These are phyloP conservation scores for Passerculus sandwichensis DNA, from an alignment of 2,797 vertebrate species.

Conservation along the genomic window DNA sequence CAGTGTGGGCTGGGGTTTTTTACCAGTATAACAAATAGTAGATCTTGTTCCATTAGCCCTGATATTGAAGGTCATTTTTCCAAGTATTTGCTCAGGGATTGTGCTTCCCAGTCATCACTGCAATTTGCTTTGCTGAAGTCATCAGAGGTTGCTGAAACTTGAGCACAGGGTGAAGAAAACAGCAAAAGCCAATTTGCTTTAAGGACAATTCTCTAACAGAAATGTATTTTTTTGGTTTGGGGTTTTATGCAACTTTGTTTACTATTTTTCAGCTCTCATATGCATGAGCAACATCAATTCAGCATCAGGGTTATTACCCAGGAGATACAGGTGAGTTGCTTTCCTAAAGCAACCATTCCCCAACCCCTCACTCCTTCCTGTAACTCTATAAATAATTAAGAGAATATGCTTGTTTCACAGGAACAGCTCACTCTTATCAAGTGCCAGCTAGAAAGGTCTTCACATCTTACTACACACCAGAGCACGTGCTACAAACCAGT, in stretches of 20 bases:
- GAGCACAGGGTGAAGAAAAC: not conserved
- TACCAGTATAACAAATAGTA: not conserved
- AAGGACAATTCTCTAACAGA: not conserved
- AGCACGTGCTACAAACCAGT: not conserved
- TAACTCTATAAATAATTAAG: conserved; percentile 58
- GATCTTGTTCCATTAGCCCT: not conserved
- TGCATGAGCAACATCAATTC: not conserved
- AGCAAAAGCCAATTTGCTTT: not conserved
- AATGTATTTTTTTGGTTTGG: not conserved
- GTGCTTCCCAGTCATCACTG: not conserved
- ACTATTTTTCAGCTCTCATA: not conserved
- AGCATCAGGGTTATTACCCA: conserved; percentile 14
- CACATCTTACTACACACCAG: conserved; percentile 8
- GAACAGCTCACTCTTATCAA: conserved; percentile 32
- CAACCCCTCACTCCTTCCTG: conserved; percentile 31
- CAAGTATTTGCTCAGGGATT: not conserved
- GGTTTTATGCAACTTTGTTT: not conserved
- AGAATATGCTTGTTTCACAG: conserved; percentile 9
- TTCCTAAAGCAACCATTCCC: conserved; percentile 35
- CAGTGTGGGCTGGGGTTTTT: not conserved
- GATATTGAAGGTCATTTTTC: not conserved
- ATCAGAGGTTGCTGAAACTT: not conserved
- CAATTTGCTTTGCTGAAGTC: not conserved
- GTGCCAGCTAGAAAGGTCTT: conserved; percentile 42
- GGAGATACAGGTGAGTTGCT: conserved; percentile 11